phyloP scores from a whole-genome alignment of 2,797 vertebrate genomes.

The Rhabdophis nuchalis region DNA sequence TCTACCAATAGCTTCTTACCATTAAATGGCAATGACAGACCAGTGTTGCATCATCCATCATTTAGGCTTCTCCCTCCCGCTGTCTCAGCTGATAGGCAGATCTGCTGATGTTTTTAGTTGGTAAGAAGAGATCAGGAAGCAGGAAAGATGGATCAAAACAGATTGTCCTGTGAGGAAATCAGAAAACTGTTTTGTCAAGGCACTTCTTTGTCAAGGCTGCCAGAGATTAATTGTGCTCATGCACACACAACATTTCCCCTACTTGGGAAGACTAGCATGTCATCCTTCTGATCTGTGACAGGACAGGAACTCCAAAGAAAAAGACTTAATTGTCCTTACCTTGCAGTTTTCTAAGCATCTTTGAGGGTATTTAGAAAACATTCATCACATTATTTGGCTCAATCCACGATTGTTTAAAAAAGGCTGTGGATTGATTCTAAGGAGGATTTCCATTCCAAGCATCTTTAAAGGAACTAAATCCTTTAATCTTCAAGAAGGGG shows the following conservation, averaged over 20 bases:
- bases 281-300: slow-evolving; percentile 66
- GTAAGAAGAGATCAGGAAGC: slow-evolving; percentile 86
- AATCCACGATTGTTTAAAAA: slow-evolving; percentile 48
- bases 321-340: slow-evolving; percentile 55
- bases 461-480: background rate
- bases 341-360: slow-evolving; percentile 43
- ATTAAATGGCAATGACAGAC: slow-evolving; percentile 67
- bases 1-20: slow-evolving; percentile 72
- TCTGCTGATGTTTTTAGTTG: slow-evolving; percentile 78
- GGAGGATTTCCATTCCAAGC: background rate
- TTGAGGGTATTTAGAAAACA: background rate
- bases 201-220: slow-evolving; percentile 87
- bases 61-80: slow-evolving; percentile 68
- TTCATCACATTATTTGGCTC: slow-evolving; percentile 37
- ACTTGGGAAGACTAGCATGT: slow-evolving; percentile 60
- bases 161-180: slow-evolving; percentile 85
- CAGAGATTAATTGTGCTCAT: slow-evolving; percentile 78
- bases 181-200: slow-evolving; percentile 80
- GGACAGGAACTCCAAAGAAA: slow-evolving; percentile 64
- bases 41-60: slow-evolving; percentile 68
- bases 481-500: background rate
- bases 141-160: slow-evolving; percentile 90
- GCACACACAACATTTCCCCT: slow-evolving; percentile 58
- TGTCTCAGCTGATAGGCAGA: slow-evolving; percentile 71
- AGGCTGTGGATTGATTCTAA: slow-evolving; percentile 6